A percentile compares a stretch with the other conserved stretches of the same genome.
Evolutionary conservation across 2,797 vertebrate genomes (phyloP).

Genomic region (Crocodylus rhombifer): DNA sequence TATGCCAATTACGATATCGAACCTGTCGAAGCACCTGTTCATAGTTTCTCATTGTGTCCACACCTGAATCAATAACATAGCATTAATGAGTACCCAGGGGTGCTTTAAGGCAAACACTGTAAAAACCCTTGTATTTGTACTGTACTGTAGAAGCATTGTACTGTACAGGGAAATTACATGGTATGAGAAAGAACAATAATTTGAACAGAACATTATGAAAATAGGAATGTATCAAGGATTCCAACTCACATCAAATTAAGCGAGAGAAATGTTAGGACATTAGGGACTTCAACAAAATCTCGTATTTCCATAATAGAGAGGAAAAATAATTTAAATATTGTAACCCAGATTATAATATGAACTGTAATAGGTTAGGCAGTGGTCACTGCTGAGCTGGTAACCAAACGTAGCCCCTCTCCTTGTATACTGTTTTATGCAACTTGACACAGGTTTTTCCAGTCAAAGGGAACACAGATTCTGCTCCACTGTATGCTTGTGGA

Average conservation of each 20-base stretch:
- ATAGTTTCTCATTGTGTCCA: slow-evolving; percentile 93
- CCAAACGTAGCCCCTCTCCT: not conserved
- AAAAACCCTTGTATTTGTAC: not conserved
- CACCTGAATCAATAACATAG: slow-evolving; percentile 81
- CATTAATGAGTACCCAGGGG: not conserved
- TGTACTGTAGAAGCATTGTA: not conserved
- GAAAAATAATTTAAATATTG: not conserved
- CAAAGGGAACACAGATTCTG: not conserved
- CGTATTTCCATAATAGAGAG: not conserved
- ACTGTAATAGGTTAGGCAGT: not conserved
- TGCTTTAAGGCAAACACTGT: not conserved
- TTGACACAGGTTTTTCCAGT: not conserved
- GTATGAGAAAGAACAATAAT: not conserved
- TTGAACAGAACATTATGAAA: not conserved
- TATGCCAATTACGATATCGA: slow-evolving; percentile 87
- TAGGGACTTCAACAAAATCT: not conserved
- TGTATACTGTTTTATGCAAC: too few species aligned
- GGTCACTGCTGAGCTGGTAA: not conserved
- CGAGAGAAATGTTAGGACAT: not conserved
- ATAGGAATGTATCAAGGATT: not conserved
- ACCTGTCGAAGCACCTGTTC: slow-evolving; percentile 92
- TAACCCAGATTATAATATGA: not conserved
- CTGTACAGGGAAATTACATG: not conserved
- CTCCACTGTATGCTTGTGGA: not conserved
- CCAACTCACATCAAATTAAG: not conserved